A percentile compares a stretch with the other conserved stretches of the same genome.
These are phyloP conservation scores for Tromatobia lineatoria DNA, from an alignment of 2,888 invertebrate genomes.

Conservation along the genomic window DNA sequence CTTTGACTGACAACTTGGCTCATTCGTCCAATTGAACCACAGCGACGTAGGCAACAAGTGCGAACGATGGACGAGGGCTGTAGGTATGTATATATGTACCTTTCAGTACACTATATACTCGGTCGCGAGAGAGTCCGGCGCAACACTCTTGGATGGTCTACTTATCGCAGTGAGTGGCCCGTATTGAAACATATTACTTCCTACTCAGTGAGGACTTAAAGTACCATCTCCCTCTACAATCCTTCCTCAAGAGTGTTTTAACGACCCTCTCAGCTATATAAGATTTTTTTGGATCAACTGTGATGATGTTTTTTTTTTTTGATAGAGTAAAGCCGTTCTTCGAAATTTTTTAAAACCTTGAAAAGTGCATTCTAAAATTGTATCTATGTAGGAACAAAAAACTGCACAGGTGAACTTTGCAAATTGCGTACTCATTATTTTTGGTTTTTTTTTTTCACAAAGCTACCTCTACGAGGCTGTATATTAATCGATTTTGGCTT, in stretches of 20 bases:
- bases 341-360: too few relatives aligned
- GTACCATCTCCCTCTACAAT: conserved; percentile 17
- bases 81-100: conserved; percentile 1
- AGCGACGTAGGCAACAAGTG: conserved; percentile 49
- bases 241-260: background rate
- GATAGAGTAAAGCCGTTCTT: too few relatives aligned
- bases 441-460: too few relatives aligned
- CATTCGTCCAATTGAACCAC: conserved; percentile 54
- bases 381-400: too few relatives aligned
- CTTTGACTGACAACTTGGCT: conserved; percentile 43
- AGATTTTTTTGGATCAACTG: background rate
- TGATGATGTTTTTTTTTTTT: too few relatives aligned
- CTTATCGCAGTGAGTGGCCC: conserved; percentile 73
- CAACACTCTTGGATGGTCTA: conserved; percentile 53
- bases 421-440: too few relatives aligned
- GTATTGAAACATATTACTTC: conserved; percentile 83
- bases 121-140: conserved; percentile 42
- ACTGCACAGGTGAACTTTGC: too few relatives aligned
- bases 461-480: too few relatives aligned
- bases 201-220: conserved; percentile 74
- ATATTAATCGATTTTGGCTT: too few relatives aligned
- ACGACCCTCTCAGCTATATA: background rate
- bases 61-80: conserved; percentile 36
- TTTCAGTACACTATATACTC: conserved; percentile 16
- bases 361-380: too few relatives aligned